Conservation (phyloP, 64 coral and sea anemone genomes). For the Exaiptasia diaphana region DNA sequence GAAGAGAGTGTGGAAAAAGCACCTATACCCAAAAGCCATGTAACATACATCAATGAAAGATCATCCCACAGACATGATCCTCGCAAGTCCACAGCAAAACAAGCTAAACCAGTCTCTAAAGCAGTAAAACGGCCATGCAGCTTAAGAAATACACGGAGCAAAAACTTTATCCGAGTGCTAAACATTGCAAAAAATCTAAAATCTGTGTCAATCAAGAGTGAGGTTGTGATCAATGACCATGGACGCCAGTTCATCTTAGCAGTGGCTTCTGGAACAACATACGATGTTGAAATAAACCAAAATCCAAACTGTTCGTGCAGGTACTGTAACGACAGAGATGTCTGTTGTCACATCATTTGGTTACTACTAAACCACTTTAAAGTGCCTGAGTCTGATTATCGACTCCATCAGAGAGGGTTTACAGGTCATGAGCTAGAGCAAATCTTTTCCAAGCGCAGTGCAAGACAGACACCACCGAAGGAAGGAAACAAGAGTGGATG, state of each 20-base stretch:
- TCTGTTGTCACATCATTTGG: conserved; percentile 52
- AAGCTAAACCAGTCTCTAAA: background rate
- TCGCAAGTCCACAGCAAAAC: background rate
- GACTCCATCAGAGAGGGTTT: conserved; percentile 44
- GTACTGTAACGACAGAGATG: conserved; percentile 54
- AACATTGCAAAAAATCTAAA: conserved; percentile 53
- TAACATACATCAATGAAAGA: conserved; percentile 24
- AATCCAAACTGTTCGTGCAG: conserved; percentile 34
- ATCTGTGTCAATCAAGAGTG: conserved; percentile 31
- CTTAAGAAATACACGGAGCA: conserved; percentile 44
- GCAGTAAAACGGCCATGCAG: conserved; percentile 25
- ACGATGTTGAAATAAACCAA: conserved; percentile 38
- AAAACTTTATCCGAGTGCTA: conserved; percentile 49
- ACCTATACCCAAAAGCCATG: conserved; percentile 28
- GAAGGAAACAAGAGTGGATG: background rate
- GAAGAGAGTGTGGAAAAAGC: background rate
- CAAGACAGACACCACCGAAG: background rate
- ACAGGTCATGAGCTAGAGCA: conserved; percentile 42
- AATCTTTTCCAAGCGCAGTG: conserved; percentile 20
- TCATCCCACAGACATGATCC: conserved; percentile 47
- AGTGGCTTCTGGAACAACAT: conserved; percentile 20
- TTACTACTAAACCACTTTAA: conserved; percentile 48
- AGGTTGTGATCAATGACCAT: conserved; percentile 8
- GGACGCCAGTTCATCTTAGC: conserved; percentile 19
- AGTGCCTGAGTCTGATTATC: background rate